A percentile compares a stretch with the other conserved stretches of the same genome.
Conservation (phyloP, 2,113 vertebrate genomes). For the Datnioides undecimradiatus region DNA sequence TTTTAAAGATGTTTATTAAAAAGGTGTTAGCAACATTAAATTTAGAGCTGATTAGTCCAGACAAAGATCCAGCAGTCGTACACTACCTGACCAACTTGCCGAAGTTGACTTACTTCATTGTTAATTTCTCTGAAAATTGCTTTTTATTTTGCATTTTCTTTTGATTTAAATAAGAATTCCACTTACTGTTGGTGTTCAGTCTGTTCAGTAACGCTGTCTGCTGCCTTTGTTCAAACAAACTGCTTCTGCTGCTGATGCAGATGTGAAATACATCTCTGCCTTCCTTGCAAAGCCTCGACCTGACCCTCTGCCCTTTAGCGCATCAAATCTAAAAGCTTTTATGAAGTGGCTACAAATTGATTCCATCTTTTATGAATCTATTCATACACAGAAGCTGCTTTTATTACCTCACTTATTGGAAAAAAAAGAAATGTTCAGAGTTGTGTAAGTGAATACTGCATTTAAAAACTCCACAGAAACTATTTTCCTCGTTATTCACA, state of each 20-base stretch:
- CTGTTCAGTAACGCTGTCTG: neutral
- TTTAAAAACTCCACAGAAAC: neutral
- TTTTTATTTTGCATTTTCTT: neutral
- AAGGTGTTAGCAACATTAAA: neutral
- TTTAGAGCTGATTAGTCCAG: neutral
- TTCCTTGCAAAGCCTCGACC: neutral
- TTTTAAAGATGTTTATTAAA: neutral
- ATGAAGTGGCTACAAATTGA: neutral
- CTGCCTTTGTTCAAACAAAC: neutral
- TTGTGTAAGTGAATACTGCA: neutral
- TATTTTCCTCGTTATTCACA: neutral
- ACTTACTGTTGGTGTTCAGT: neutral
- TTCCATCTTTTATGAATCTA: neutral
- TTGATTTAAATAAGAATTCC: neutral
- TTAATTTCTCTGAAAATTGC: neutral
- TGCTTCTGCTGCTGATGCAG: neutral
- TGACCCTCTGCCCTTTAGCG: neutral
- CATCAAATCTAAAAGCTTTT: conserved; percentile 8
- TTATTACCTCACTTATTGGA: neutral
- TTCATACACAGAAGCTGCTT: neutral
- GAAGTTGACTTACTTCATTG: neutral
- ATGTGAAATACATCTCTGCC: neutral
- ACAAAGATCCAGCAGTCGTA: no score
- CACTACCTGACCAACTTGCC: neutral
- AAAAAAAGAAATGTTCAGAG: neutral